Evolutionary conservation across 2,113 vertebrate genomes (phyloP).

Genomic region (Sylvia atricapilla): DNA sequence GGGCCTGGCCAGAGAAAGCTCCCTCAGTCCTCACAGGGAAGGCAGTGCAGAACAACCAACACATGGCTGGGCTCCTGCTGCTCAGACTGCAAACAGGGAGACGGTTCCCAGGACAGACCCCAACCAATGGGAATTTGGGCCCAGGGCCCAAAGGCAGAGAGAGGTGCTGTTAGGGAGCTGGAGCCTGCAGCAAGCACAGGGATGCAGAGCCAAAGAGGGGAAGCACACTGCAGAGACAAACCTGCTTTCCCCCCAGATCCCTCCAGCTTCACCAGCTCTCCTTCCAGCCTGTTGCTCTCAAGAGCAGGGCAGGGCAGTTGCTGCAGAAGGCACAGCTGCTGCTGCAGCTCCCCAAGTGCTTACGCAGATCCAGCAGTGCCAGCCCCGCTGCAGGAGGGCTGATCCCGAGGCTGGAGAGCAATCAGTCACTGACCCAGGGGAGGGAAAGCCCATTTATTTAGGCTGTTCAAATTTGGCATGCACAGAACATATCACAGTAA

Average conservation of each 20-base stretch:
- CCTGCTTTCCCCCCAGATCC: neutral
- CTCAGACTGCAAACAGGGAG: neutral
- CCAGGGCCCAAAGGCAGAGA: neutral
- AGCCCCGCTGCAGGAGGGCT: neutral
- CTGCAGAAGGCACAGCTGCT: neutral
- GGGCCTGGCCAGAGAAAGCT: neutral
- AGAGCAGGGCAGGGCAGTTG: neutral
- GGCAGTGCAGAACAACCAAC: neutral
- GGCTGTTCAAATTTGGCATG: constrained; percentile 26
- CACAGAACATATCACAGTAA: constrained; percentile 57
- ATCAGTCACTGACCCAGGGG: constrained; percentile 40
- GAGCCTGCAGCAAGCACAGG: neutral
- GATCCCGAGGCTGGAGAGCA: neutral
- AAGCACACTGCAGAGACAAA: neutral
- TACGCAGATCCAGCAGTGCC: neutral
- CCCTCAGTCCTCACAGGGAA: neutral
- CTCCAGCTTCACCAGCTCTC: neutral
- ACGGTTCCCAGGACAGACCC: neutral
- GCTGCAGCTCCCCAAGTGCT: neutral
- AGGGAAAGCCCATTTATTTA: constrained; percentile 56
- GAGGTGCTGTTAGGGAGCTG: neutral
- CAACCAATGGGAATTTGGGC: fast-evolving
- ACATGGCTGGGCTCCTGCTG: neutral
- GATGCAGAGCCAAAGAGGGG: neutral
- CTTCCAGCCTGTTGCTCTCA: neutral